phyloP scores from a whole-genome alignment of 2,113 vertebrate genomes.

The Periophthalmus modestus region DNA sequence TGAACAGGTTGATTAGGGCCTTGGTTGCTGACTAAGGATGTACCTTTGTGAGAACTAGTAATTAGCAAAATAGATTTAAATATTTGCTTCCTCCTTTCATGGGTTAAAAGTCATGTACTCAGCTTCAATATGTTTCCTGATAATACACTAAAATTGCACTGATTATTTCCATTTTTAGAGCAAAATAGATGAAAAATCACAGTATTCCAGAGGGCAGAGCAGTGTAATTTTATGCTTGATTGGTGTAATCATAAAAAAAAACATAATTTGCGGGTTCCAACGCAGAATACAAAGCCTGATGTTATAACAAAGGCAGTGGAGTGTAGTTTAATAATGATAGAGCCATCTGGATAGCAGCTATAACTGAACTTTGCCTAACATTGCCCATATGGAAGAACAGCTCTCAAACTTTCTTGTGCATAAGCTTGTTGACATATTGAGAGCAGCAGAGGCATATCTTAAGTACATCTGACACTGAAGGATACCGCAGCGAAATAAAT shows the following conservation, averaged over 20 bases:
- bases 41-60: too few species aligned
- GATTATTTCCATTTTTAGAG: too few species aligned
- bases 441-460: not conserved
- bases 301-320: not conserved
- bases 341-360: slow-evolving; percentile 3
- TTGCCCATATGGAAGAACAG: slow-evolving; percentile 2
- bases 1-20: too few species aligned
- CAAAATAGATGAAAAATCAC: not conserved
- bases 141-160: too few species aligned
- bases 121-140: too few species aligned
- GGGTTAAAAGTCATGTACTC: too few species aligned
- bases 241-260: not conserved
- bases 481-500: slow-evolving; percentile 16
- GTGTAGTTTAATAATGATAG: slow-evolving; percentile 8
- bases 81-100: too few species aligned
- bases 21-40: too few species aligned
- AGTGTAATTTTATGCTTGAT: not conserved
- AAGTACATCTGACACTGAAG: not conserved
- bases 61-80: too few species aligned
- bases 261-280: not conserved
- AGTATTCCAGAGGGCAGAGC: not conserved
- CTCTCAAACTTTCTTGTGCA: not conserved
- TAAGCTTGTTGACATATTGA: not conserved
- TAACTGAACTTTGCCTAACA: slow-evolving; percentile 3
- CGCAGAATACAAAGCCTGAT: not conserved